Base-by-base conservation (phyloP, 2,113 vertebrate species). In the Mirounga angustirostris region DNA sequence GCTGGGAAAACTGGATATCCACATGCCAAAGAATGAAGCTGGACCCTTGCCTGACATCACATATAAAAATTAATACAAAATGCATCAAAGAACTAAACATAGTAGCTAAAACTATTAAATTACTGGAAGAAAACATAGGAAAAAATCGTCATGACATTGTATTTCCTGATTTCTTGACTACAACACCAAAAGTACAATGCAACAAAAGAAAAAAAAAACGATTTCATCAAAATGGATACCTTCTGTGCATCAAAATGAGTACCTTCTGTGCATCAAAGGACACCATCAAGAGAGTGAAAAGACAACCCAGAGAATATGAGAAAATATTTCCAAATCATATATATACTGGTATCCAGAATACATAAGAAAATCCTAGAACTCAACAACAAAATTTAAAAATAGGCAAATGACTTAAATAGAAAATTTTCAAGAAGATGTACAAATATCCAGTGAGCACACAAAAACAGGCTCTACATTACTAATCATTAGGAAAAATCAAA, bases 31-130 rank as follows among this genome's bases (percentile, higher is more conserved):
- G 21, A 82, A 43, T 65, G 12, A 46, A 91, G 21, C 15, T 78
- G 46, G 46, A n/a, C 12, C 36, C 67, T 43, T 83, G 28, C 5
- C 21, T 76, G 18, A 89, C 15, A 90, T 56, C 28, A 82, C 19
- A 52, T 61, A 84, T 30, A 83, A 90, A 89, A 89, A 90, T 74
- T 89, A 95, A 74, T 26, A 82, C 56, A 82, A 82, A 73, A 91
- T 65, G 7, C 26, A 84, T 46, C n/a, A 46, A 84, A 84, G 59
- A 54, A 40, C 28, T 78, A 67, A 95, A 59, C 26, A 59, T 15
- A 54, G 36, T 56, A 69, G 12, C 30, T 52, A 58, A 71, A 85
- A 86, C 30, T 36, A 56, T 61, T 69, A 80, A 85, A 95, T 14
- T 69, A 19, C 50, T 61, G 59, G 26, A 24, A 50, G 50, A 95